phyloP scores from a whole-genome alignment of 2,888 invertebrate genomes.

The Lissonota sp. region DNA sequence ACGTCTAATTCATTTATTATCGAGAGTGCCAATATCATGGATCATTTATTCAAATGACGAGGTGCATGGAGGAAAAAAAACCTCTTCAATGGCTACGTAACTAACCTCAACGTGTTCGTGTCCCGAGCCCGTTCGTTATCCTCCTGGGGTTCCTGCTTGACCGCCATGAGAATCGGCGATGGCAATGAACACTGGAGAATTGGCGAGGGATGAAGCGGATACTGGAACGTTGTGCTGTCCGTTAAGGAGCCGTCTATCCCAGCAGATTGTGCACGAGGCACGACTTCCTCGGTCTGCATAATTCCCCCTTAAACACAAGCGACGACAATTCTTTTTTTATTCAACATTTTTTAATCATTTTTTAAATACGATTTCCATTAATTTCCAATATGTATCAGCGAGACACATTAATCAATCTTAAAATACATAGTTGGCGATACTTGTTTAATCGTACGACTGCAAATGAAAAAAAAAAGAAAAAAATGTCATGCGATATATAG shows the following conservation, averaged over 20 bases:
- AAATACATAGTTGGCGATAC: background rate
- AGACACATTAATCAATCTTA: background rate
- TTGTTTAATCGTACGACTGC: background rate
- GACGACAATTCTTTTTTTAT: slow-evolving; percentile 26
- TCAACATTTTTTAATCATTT: slow-evolving; percentile 4
- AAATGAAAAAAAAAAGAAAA: slow-evolving; percentile 1
- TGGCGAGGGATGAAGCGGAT: slow-evolving; percentile 75
- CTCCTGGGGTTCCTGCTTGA: slow-evolving; percentile 82
- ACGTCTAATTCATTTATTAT: too few relatives aligned
- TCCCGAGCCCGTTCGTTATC: slow-evolving; percentile 79
- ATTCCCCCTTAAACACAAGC: slow-evolving; percentile 81
- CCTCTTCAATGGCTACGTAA: slow-evolving; percentile 5
- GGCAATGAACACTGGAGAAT: slow-evolving; percentile 76
- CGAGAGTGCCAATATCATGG: background rate
- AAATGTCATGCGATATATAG: background rate
- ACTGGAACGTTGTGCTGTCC: slow-evolving; percentile 74
- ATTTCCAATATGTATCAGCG: background rate
- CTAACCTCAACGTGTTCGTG: slow-evolving; percentile 75
- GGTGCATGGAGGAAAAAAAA: too few relatives aligned
- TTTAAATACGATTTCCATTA: slow-evolving; percentile 15
- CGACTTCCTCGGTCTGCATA: slow-evolving; percentile 84
- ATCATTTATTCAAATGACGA: background rate
- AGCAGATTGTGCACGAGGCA: slow-evolving; percentile 80
- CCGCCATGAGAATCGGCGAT: slow-evolving; percentile 81
- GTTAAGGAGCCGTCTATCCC: slow-evolving; percentile 79